Base-by-base conservation (phyloP, 2,797 vertebrate genomes). In the Gymnoscopelus braueri region DNA sequence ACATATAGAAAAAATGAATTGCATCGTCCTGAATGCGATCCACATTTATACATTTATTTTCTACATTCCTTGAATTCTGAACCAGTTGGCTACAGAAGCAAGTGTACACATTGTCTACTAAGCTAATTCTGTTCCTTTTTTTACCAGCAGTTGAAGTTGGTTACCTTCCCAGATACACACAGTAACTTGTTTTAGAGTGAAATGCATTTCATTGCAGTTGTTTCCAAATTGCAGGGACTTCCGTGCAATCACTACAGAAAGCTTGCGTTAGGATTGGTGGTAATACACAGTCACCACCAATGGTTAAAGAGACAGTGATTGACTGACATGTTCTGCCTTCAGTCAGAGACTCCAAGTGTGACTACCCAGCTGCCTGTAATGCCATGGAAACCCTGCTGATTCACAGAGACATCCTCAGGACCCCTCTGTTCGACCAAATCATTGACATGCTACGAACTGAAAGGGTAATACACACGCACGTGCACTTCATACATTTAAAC, bases 331-430 rank as follows among this genome's bases (percentile, higher is more conserved):
- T 68, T 76, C 10, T 35, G 11, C 7, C 77, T 88, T 70, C 83
- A 99, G 98, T 99, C 75, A 93, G 95, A 92, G 98, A 99, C 88
- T 98, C 98, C 0, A 99, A 99, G 79, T 99, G 98, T 79, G 98
- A 99, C 82, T 98, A 98, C 74, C 97, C 98, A 67, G 97, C 98
- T 72, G 98, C 98, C 49, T 99, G 97, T 72, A 99, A 99, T 15
- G 95, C 97, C 47, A 92, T 99, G 95, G 98, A 99, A 83, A 99
- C 96, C 0, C 89, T 99, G 62, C 86, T 99, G 79, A 95, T 99
- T 80, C 97, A 99, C 84, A 91, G 95, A 73, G 95, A 98, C 81
- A 88, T 98, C 68, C 94, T 99, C 75, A 93, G 96, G 82, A 96
- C 95, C 0, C 96, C 97, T 0, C 63, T 98, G 62, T 99, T 99